These are phyloP conservation scores for Akabosia matsudoensis DNA, from an alignment of 1,140 invertebrate genomes.

Conservation along the genomic window DNA sequence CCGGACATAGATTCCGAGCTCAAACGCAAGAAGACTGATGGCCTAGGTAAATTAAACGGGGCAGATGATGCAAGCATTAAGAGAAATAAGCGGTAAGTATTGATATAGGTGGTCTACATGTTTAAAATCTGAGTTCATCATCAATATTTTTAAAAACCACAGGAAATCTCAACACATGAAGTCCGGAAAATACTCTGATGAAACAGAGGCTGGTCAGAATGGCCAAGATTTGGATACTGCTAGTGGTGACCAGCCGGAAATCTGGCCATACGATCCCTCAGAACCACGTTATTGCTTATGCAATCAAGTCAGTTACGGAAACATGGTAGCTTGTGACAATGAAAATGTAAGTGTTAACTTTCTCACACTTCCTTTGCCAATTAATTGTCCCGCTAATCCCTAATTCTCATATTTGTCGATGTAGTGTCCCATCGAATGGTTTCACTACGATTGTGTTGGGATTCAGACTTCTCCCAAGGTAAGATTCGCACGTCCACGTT, in stretches of 20 bases:
- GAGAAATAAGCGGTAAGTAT: constrained; percentile 44
- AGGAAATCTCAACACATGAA: constrained; percentile 46
- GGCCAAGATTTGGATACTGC: constrained; percentile 54
- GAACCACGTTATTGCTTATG: constrained; percentile 96
- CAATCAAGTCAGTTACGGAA: constrained; percentile 96
- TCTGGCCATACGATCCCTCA: constrained; percentile 65
- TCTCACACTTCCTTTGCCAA: too few relatives aligned
- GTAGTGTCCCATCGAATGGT: constrained; percentile 47
- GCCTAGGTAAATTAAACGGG: constrained; percentile 69
- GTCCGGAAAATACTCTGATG: constrained; percentile 49
- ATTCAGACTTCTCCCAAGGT: constrained; percentile 39
- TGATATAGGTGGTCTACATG: neutral
- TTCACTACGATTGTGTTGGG: constrained; percentile 44
- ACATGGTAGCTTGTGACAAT: constrained; percentile 99
- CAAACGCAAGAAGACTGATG: constrained; percentile 86
- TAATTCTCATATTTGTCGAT: neutral
- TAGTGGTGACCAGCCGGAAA: constrained; percentile 65
- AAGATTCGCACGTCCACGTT: too few relatives aligned
- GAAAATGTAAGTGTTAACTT: constrained; percentile 76
- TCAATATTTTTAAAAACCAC: neutral
- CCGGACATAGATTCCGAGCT: neutral
- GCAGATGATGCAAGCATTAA: constrained; percentile 54
- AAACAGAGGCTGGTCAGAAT: constrained; percentile 43
- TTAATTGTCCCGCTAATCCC: neutral
- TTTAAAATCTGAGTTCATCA: neutral